Percentiles rank a stretch among this genome's conserved stretches.
Conservation (phyloP, 2,888 invertebrate species). For the Psylliodes chrysocephalus region DNA sequence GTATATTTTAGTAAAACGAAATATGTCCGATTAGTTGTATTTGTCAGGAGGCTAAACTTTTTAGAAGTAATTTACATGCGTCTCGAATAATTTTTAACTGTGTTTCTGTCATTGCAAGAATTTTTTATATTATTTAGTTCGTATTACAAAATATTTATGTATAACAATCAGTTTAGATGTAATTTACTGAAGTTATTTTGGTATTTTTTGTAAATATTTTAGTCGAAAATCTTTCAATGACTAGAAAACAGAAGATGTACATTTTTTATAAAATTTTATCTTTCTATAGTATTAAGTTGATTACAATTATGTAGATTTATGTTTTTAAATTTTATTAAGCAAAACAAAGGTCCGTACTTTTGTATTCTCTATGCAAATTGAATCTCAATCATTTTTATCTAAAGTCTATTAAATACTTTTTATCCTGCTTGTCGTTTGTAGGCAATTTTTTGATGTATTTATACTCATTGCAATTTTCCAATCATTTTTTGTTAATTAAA, state of each 20-base stretch:
- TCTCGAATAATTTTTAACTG: conserved; percentile 7
- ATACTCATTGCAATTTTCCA: too few relatives aligned
- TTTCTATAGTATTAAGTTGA: conserved; percentile 8
- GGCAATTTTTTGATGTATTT: too few relatives aligned
- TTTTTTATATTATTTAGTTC: background rate
- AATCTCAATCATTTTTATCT: background rate
- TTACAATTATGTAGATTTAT: conserved; percentile 22
- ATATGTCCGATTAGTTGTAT: conserved; percentile 2
- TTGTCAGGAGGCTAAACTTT: conserved; percentile 21
- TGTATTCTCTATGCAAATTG: background rate
- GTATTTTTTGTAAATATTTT: background rate
- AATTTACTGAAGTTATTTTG: too few relatives aligned
- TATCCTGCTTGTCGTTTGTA: conserved; percentile 5
- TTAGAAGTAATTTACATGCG: conserved; percentile 4
- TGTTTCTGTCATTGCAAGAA: conserved; percentile 15
- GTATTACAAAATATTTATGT: too few relatives aligned
- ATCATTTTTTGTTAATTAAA: conserved; percentile 29
- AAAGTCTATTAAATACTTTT: background rate
- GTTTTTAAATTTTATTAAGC: conserved; percentile 14
- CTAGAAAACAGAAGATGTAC: conserved; percentile 14
- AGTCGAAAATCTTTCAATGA: conserved; percentile 10
- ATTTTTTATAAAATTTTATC: conserved; percentile 16
- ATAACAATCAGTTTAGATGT: background rate
- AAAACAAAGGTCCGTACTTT: conserved; percentile 19
- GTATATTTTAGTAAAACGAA: conserved; percentile 11